These are phyloP conservation scores for Drosophila maculinotata DNA, from an alignment of 2,888 invertebrate genomes.

Conservation along the genomic window DNA sequence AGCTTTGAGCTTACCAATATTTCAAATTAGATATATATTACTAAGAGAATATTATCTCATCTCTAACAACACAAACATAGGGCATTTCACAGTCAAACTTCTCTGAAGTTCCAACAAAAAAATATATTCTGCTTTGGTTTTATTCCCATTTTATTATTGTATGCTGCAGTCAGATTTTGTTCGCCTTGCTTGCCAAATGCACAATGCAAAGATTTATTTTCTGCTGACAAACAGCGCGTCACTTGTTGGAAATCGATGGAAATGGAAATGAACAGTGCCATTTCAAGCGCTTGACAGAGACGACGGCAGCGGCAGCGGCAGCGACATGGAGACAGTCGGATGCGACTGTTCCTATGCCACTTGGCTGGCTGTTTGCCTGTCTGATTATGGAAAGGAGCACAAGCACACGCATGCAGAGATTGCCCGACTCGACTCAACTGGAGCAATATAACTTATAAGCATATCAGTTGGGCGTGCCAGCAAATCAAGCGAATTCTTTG, in stretches of 20 bases:
- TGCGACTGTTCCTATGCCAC: constrained; percentile 19
- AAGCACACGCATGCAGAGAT: constrained; percentile 1
- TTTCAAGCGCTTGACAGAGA: constrained; percentile 22
- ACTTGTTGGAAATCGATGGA: constrained; percentile 72
- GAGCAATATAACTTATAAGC: constrained; percentile 59
- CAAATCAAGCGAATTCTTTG: constrained; percentile 57
- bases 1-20: too few species aligned
- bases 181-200: constrained; percentile 57
- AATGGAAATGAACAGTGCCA: constrained; percentile 62
- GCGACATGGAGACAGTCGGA: not conserved
- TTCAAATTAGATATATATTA: too few species aligned
- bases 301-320: not conserved
- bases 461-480: constrained; percentile 45
- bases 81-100: constrained; percentile 5
- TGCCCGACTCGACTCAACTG: constrained; percentile 5
- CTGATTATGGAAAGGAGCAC: constrained; percentile 52
- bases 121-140: constrained; percentile 9
- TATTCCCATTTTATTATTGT: constrained; percentile 55
- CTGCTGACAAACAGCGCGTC: constrained; percentile 75
- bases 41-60: too few species aligned
- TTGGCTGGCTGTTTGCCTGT: constrained; percentile 55
- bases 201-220: constrained; percentile 79
- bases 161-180: constrained; percentile 45
- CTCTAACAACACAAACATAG: not conserved
- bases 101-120: not conserved